A percentile compares a stretch with the other conserved stretches of the same genome.
Conservation (phyloP, 1,140 invertebrate genomes). For the Brachystomella parvula region DNA sequence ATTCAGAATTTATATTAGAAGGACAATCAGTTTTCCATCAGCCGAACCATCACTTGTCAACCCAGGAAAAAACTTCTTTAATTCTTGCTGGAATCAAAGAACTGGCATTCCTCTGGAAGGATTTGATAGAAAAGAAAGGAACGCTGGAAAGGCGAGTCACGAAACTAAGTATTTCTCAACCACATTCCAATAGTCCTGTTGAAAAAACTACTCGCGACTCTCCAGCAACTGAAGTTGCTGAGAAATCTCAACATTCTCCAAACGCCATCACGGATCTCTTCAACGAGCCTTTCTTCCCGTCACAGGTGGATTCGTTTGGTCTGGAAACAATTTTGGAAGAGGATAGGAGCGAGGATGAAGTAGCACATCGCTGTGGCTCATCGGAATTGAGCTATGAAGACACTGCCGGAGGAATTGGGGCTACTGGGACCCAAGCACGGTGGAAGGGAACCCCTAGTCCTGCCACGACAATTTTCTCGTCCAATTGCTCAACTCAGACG, state of each 20-base stretch:
- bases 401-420: background rate
- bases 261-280: background rate
- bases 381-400: conserved; percentile 1
- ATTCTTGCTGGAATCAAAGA: conserved; percentile 24
- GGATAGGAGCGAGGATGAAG: conserved; percentile 29
- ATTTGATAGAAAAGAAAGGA: conserved; percentile 30
- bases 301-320: conserved; percentile 33
- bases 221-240: background rate
- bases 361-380: background rate
- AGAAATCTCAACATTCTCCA: background rate
- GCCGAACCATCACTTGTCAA: background rate
- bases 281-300: conserved; percentile 26
- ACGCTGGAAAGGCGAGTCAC: conserved; percentile 35
- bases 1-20: conserved; percentile 33
- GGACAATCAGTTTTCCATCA: conserved; percentile 18
- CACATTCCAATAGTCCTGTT: background rate
- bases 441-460: conserved; percentile 9
- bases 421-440: background rate
- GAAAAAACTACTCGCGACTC: background rate
- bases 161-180: conserved; percentile 23
- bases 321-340: conserved; percentile 37
- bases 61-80: conserved; percentile 15
- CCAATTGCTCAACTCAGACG: conserved; percentile 16
- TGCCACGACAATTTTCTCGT: background rate
- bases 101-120: conserved; percentile 30